Evolutionary conservation across 2,113 vertebrate genomes (phyloP).

Genomic region (Monopterus albus): DNA sequence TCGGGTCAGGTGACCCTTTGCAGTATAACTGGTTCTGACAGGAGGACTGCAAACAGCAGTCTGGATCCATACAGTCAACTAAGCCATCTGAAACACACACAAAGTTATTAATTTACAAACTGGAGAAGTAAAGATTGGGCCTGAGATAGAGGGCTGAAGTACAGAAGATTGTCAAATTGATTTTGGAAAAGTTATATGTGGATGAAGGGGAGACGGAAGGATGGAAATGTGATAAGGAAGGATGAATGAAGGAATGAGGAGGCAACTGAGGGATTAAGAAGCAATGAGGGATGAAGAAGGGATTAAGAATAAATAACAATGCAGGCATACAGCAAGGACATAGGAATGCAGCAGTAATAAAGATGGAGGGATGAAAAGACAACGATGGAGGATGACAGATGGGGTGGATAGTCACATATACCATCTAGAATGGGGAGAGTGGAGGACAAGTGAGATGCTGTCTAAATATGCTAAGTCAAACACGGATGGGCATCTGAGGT

Average conservation of each 20-base stretch:
- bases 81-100: conserved; percentile 89
- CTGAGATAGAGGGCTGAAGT: not conserved
- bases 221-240: too few relatives aligned
- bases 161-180: not conserved
- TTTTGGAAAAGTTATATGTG: not conserved
- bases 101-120: too few relatives aligned
- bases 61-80: conserved; percentile 96
- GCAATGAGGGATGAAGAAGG: conserved; percentile 3
- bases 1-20: conserved; percentile 92
- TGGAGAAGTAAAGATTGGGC: too few relatives aligned
- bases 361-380: too few relatives aligned
- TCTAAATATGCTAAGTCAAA: not conserved
- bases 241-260: not conserved
- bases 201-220: not conserved
- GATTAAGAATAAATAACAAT: conserved; percentile 14
- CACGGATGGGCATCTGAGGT: not conserved
- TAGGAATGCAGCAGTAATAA: not conserved
- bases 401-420: not conserved
- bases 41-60: conserved; percentile 95
- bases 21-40: conserved; percentile 95
- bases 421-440: too few relatives aligned
- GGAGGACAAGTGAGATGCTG: too few relatives aligned
- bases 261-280: conserved; percentile 14
- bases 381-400: not conserved
- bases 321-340: not conserved